Evolutionary conservation across 1,140 invertebrate genomes (phyloP).

Genomic region (Bombus affinis): DNA sequence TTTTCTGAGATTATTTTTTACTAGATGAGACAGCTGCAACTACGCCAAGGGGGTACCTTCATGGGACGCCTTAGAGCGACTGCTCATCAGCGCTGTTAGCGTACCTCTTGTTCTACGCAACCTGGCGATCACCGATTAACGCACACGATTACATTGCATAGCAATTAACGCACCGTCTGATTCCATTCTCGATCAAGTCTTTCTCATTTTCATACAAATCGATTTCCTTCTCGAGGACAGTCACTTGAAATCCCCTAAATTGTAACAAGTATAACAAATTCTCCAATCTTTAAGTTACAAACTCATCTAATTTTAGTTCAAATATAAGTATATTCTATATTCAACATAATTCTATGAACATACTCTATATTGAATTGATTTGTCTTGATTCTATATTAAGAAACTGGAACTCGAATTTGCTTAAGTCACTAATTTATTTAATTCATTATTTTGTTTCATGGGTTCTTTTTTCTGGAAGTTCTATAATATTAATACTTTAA

Average conservation of each 20-base stretch:
- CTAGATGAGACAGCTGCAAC: constrained; percentile 10
- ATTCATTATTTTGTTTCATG: no score
- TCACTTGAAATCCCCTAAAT: background rate
- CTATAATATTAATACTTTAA: no score
- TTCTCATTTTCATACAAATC: background rate
- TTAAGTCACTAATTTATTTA: no score
- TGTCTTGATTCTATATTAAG: no score
- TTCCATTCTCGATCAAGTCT: constrained; percentile 4
- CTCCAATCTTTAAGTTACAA: background rate
- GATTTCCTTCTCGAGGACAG: background rate
- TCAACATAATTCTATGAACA: no score
- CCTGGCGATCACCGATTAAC: constrained; percentile 55
- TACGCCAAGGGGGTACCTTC: constrained; percentile 53
- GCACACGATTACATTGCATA: constrained; percentile 44
- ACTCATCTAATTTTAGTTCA: no score
- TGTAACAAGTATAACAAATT: background rate
- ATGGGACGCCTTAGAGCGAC: constrained; percentile 61
- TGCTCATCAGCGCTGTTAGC: constrained; percentile 43
- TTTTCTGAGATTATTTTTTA: constrained; percentile 19
- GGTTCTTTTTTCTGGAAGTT: no score
- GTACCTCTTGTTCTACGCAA: constrained; percentile 51
- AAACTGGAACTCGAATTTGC: no score
- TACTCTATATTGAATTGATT: no score
- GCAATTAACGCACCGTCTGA: constrained; percentile 34
- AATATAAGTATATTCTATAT: no score